phyloP scores from a whole-genome alignment of 2,797 vertebrate species.

The Schizopygopsis pylzovi region DNA sequence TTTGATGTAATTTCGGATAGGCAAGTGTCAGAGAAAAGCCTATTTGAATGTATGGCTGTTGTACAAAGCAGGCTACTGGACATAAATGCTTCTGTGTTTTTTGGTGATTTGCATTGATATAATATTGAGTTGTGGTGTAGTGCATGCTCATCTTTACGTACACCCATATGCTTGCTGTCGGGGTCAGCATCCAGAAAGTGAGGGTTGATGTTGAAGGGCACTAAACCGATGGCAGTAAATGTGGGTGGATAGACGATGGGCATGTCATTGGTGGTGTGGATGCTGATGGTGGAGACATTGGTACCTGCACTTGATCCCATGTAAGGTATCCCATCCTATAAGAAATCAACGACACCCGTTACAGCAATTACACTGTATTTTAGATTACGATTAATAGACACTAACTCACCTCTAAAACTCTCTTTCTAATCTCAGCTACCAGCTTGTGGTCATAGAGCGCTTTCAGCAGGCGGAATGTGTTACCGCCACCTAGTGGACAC shows the following conservation, averaged over 20 bases:
- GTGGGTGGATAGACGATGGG: conserved; percentile 87
- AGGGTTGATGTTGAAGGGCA: conserved; percentile 92
- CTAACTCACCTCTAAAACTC: conserved; percentile 82
- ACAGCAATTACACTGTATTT: not conserved
- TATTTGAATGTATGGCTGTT: no score
- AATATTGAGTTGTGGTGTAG: not conserved
- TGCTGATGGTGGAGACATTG: conserved; percentile 85
- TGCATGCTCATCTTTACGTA: conserved; percentile 65
- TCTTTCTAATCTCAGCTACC: conserved; percentile 83
- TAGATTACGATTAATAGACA: not conserved
- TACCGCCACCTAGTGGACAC: conserved; percentile 83
- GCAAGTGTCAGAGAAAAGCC: no score
- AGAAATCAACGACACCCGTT: not conserved
- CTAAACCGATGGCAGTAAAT: conserved; percentile 82
- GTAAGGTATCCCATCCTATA: conserved; percentile 86
- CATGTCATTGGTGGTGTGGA: conserved; percentile 91
- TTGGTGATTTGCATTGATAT: not conserved
- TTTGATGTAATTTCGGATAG: no score
- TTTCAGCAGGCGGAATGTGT: conserved; percentile 90
- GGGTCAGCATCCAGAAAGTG: conserved; percentile 85
- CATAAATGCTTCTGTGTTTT: no score
- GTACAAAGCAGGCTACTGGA: no score
- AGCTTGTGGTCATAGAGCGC: conserved; percentile 85
- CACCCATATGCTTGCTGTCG: conserved; percentile 87
- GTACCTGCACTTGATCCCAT: conserved; percentile 89